Evolutionary conservation across 2,113 vertebrate species (phyloP).

Genomic region (Solea solea): DNA sequence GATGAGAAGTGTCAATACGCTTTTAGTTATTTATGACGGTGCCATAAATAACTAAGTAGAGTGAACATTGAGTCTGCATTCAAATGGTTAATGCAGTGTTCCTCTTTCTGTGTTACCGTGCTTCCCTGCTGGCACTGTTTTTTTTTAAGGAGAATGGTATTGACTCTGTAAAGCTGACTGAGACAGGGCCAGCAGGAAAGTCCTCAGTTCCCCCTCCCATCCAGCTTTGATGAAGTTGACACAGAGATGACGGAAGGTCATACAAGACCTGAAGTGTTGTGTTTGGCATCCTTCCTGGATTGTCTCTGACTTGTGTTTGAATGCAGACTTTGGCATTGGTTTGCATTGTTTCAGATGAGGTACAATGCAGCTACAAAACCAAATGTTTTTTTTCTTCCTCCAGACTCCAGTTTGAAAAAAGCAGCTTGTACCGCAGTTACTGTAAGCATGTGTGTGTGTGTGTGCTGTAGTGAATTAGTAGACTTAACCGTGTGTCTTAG

Average conservation of each 20-base stretch:
- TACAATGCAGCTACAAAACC: slow-evolving; percentile 32
- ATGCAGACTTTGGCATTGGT: slow-evolving; percentile 31
- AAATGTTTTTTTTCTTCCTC: slow-evolving; percentile 20
- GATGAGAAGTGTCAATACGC: neutral
- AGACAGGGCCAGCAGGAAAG: neutral
- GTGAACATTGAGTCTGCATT: neutral
- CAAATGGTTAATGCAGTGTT: slow-evolving; percentile 2
- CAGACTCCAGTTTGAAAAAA: slow-evolving; percentile 21
- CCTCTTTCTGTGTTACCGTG: neutral
- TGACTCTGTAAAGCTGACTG: slow-evolving; percentile 28
- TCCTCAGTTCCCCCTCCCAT: neutral
- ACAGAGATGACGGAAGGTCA: slow-evolving; percentile 47
- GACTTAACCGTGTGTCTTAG: neutral
- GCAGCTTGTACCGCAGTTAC: neutral
- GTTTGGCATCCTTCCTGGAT: slow-evolving; percentile 29
- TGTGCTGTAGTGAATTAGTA: neutral
- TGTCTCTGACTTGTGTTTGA: slow-evolving; percentile 33
- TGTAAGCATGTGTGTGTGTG: neutral
- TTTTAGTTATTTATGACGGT: neutral
- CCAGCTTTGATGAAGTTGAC: neutral
- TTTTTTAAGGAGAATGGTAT: slow-evolving; percentile 5
- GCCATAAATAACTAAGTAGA: neutral
- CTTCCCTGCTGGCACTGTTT: neutral
- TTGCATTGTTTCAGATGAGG: slow-evolving; percentile 50
- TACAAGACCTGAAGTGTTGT: slow-evolving; percentile 24